Evolutionary conservation across 2,888 invertebrate species (phyloP), one percentile per base, ranked within the genome.

Genomic region (Pomacea canaliculata): DNA sequence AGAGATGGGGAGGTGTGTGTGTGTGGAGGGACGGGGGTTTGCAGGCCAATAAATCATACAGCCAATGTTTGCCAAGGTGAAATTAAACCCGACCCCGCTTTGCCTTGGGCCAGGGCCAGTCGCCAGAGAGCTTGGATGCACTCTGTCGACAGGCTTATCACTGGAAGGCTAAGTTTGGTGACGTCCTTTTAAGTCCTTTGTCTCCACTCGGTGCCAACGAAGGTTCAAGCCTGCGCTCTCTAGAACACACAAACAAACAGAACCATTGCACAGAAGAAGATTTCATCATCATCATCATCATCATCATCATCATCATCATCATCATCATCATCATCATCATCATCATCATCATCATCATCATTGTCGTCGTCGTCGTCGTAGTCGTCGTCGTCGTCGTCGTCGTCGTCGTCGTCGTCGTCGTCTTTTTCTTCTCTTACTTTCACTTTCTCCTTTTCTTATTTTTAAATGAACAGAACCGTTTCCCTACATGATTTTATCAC

Each of bases 51-150:
- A 69, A 67, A 74, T 74, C 74, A 74, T 73, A 60, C 60, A 69
- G 49, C 60, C 13, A 27, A 18, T 74, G 74, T 74, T 74, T 74
- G 74, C 63, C 60, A 62, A 69, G 74, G 74, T 69, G 74, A 69
- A 74, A 74, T 74, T 74, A 74, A 74, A 74, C 56, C 74, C 74
- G 74, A 74, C 74, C 74, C 49, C 23, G n/a, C 51, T 56, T 49
- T 27, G 27, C 46, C 71, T 51, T 16, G 63, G 51, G 51, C 51
- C 51, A 56, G 12, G 51, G 16, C 51, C 51, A 56, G 51, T 56
- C 51, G 51, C 51, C 7, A 56, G 51, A 10, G 12, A 56, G 16
- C 51, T 56, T 16, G 10, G 51, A 56, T 56, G 51, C 63, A 63
- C 63, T n/a, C n/a, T 19, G 23, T 63, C 63, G 63, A 23, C n/a